Percentiles rank a stretch among this genome's conserved stretches.
These are phyloP conservation scores for Agapornis roseicollis DNA, from an alignment of 2,113 vertebrate genomes.

Conservation along the genomic window DNA sequence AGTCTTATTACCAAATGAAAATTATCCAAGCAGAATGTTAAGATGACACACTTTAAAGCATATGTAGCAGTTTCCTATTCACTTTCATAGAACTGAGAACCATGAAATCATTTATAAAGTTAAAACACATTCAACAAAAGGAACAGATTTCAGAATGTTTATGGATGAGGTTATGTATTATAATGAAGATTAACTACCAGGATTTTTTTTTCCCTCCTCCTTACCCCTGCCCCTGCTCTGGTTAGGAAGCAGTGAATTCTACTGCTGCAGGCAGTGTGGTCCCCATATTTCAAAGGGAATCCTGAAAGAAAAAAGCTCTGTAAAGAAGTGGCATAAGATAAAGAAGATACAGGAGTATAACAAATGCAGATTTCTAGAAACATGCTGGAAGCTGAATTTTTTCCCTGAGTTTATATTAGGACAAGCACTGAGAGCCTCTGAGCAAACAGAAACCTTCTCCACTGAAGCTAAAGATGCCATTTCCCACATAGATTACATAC, in stretches of 20 bases:
- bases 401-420: not conserved
- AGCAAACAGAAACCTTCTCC: not conserved
- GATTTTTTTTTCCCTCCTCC: not conserved
- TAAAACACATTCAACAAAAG: not conserved
- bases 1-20: not conserved
- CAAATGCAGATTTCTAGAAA: not conserved
- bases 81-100: not conserved
- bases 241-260: not conserved
- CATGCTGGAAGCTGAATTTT: not conserved
- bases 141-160: not conserved
- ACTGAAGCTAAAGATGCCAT: not conserved
- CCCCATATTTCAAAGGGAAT: not conserved
- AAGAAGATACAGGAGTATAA: not conserved
- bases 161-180: not conserved
- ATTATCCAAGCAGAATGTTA: not conserved
- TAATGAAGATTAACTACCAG: not conserved
- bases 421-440: not conserved
- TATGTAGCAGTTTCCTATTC: not conserved
- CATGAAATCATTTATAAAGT: not conserved
- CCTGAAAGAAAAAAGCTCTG: not conserved
- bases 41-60: not conserved
- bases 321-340: not conserved
- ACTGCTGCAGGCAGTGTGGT: not conserved
- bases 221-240: not conserved
- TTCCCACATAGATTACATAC: not conserved